Evolutionary conservation across 2,113 vertebrate species (phyloP).

Genomic region (Pyxicephalus adspersus): DNA sequence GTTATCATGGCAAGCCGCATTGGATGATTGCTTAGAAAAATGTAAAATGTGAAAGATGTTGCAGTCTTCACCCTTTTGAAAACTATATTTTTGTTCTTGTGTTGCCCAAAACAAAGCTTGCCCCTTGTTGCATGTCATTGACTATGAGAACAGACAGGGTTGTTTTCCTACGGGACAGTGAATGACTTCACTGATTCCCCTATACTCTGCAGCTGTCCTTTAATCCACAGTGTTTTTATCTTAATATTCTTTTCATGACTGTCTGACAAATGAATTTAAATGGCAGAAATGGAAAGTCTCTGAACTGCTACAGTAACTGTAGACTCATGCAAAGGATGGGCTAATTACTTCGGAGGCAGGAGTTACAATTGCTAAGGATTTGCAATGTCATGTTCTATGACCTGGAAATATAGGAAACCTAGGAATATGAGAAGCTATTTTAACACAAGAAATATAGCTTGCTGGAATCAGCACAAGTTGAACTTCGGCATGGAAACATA

Average conservation of each 20-base stretch:
- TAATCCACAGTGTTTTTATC: constrained; percentile 34
- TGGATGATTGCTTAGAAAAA: constrained; percentile 82
- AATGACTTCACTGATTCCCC: constrained; percentile 40
- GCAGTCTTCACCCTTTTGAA: constrained; percentile 54
- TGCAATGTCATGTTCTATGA: constrained; percentile 45
- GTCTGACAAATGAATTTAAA: constrained; percentile 30
- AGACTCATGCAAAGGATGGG: constrained; percentile 43
- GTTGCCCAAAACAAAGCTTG: constrained; percentile 54
- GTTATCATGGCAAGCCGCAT: constrained; percentile 86
- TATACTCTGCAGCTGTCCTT: constrained; percentile 42
- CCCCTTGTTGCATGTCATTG: constrained; percentile 29
- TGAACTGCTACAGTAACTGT: constrained; percentile 43
- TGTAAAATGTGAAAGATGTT: constrained; percentile 68
- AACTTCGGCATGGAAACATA: too few species aligned
- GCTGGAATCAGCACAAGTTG: too few species aligned
- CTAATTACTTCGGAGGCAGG: constrained; percentile 38
- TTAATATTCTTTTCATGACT: constrained; percentile 24
- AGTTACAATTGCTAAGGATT: constrained; percentile 27
- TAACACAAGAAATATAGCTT: too few species aligned
- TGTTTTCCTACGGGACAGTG: constrained; percentile 24
- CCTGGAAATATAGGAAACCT: neutral
- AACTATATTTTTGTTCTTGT: constrained; percentile 50
- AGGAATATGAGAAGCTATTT: too few species aligned
- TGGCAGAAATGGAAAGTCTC: constrained; percentile 45
- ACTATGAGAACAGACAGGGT: constrained; percentile 6